phyloP scores from a whole-genome alignment of 2,113 vertebrate species.

The Daboia siamensis region DNA sequence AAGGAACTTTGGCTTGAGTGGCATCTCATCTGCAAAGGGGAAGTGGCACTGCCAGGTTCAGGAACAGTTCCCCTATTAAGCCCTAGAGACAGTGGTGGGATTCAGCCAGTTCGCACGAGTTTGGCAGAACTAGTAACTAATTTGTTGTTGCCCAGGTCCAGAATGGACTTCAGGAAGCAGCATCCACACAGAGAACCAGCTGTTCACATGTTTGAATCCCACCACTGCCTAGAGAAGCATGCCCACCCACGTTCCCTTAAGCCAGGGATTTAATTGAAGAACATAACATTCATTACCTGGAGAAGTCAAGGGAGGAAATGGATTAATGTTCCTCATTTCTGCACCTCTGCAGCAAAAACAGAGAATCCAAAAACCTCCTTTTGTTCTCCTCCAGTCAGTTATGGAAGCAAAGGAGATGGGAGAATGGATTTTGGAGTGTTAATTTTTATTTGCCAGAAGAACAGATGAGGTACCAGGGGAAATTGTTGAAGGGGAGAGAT shows the following conservation, averaged over 20 bases:
- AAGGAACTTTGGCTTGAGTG: neutral
- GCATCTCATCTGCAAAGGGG: neutral
- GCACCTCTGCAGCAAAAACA: neutral
- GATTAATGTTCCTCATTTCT: neutral
- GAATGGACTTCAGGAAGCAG: too few relatives aligned
- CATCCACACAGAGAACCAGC: too few relatives aligned
- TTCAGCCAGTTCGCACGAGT: too few relatives aligned
- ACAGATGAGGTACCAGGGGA: neutral
- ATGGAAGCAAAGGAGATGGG: constrained; percentile 22
- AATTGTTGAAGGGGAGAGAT: neutral
- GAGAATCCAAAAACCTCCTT: constrained; percentile 6
- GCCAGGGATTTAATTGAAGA: neutral
- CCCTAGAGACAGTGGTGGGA: neutral
- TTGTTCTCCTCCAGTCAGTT: constrained; percentile 8
- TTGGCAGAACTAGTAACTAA: too few relatives aligned
- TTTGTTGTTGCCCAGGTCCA: too few relatives aligned
- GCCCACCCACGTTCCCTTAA: neutral
- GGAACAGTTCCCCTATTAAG: neutral
- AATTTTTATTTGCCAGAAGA: neutral
- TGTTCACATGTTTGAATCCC: too few relatives aligned
- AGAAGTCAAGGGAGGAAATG: constrained; percentile 10
- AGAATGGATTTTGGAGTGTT: neutral
- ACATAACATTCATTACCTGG: neutral
- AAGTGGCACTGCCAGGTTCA: neutral
- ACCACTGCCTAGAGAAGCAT: neutral